phyloP scores from a whole-genome alignment of 2,113 vertebrate species.

The Amazona guildingii region DNA sequence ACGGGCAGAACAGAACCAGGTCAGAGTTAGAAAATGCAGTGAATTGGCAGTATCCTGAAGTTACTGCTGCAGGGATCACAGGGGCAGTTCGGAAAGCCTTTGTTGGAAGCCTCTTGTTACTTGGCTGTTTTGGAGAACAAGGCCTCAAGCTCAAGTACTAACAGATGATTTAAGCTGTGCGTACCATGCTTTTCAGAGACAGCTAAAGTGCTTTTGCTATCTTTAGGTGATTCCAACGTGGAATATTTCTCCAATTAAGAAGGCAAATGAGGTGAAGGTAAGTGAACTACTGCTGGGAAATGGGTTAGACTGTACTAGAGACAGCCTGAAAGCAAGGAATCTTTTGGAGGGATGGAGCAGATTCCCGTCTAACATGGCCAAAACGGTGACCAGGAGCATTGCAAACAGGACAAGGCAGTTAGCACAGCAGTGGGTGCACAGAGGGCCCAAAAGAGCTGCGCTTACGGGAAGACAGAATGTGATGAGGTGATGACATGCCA shows the following conservation, averaged over 20 bases:
- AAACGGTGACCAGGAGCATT: not conserved
- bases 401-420: not conserved
- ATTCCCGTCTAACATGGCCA: fast-evolving
- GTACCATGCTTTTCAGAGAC: not conserved
- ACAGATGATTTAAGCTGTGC: not conserved
- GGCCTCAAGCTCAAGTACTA: not conserved
- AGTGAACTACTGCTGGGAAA: not conserved
- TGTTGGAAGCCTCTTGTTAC: not conserved
- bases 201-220: not conserved
- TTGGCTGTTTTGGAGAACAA: not conserved
- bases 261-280: slow-evolving; percentile 81
- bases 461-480: not conserved
- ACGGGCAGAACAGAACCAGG: not conserved
- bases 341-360: not conserved
- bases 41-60: not conserved
- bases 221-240: slow-evolving; percentile 91
- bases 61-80: fast-evolving
- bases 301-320: fast-evolving
- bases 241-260: slow-evolving; percentile 98
- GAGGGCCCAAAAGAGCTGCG: not conserved
- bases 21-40: not conserved
- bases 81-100: not conserved
- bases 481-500: not conserved
- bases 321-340: not conserved
- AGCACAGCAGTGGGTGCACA: not conserved